These are phyloP conservation scores for Cantharis rufa DNA, from an alignment of 2,888 invertebrate species.

Conservation along the genomic window DNA sequence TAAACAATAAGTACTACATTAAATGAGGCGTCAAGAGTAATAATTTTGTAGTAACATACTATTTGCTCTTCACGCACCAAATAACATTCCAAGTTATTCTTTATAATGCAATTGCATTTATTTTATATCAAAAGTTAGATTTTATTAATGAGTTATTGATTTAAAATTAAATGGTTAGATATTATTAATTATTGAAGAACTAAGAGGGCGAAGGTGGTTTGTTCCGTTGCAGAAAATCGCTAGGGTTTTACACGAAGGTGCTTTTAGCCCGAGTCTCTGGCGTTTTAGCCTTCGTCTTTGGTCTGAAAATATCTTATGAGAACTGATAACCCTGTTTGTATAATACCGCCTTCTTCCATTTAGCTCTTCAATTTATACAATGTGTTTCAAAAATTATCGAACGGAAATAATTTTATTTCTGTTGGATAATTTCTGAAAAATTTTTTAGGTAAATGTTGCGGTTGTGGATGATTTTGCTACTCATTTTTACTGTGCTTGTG, in stretches of 20 bases:
- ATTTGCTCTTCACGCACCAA: too few species aligned
- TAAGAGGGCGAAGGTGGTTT: not conserved
- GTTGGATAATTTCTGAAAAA: not conserved
- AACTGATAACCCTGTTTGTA: too few species aligned
- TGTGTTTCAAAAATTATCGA: not conserved
- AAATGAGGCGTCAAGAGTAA: not conserved
- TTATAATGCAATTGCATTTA: not conserved
- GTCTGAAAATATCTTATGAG: not conserved
- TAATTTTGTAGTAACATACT: too few species aligned
- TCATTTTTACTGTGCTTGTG: constrained; percentile 30
- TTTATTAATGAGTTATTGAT: not conserved
- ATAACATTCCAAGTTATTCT: not conserved
- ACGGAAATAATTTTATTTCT: not conserved
- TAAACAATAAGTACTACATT: not conserved
- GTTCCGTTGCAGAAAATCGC: not conserved
- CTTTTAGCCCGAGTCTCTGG: too few species aligned
- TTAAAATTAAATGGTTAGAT: not conserved
- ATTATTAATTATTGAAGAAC: not conserved
- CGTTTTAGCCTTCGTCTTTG: not conserved
- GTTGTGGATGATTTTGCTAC: constrained; percentile 27
- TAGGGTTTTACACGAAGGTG: too few species aligned
- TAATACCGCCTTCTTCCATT: not conserved
- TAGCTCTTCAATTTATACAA: not conserved
- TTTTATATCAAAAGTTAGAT: not conserved
- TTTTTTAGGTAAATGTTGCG: constrained; percentile 7